A percentile compares a stretch with the other conserved stretches of the same genome.
Conservation (phyloP, 2,113 vertebrate genomes). For the Rhadina sibilatrix region DNA sequence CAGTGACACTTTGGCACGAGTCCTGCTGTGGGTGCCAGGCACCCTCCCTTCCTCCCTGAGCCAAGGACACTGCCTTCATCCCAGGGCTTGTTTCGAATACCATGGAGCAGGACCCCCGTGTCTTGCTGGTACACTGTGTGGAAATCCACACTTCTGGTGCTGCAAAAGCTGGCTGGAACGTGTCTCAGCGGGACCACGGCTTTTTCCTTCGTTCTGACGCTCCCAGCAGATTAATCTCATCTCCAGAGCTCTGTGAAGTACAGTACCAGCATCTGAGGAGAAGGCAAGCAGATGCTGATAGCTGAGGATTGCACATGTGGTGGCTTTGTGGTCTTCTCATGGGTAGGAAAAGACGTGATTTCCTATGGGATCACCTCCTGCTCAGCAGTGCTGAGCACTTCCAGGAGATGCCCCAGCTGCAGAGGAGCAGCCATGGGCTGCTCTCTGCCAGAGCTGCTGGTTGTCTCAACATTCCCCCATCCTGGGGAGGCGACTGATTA, state of each 20-base stretch:
- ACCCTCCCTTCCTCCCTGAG: background rate
- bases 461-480: background rate
- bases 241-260: background rate
- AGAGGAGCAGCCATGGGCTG: background rate
- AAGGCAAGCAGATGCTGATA: background rate
- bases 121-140: fast-evolving
- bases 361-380: background rate
- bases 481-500: background rate
- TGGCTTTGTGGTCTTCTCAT: background rate
- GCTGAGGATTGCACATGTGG: background rate
- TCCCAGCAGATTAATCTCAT: background rate
- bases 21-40: background rate
- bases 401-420: background rate
- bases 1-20: background rate
- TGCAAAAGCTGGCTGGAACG: background rate
- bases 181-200: fast-evolving
- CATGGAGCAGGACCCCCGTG: fast-evolving
- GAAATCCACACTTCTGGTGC: background rate
- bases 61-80: background rate
- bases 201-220: background rate
- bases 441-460: background rate
- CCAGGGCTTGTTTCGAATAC: background rate
- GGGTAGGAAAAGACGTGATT: background rate
- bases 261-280: background rate
- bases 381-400: background rate